Evolutionary conservation across 2,888 invertebrate species (phyloP), one percentile per base, ranked within the genome.

Genomic region (Lapara coniferarum): DNA sequence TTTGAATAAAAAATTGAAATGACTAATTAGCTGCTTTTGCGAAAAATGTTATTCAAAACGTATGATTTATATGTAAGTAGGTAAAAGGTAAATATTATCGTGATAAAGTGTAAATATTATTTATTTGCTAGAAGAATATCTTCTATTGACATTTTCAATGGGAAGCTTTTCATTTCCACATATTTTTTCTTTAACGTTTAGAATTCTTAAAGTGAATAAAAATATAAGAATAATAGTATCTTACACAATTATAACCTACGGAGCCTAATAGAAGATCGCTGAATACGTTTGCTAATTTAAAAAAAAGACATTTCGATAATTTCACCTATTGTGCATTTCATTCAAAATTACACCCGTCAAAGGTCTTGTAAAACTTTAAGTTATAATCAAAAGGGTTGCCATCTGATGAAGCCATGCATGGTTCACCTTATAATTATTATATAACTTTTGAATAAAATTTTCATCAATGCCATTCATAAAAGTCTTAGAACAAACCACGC

Each of bases 401-500:
- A 63, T 49, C 63, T 63, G 63, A 63, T 63, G 59, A 46, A 37
- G 59, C 46, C 12, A 49, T 49, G 49, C 63, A 52, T 46, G 25
- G 44, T 51, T 51, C 58, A 58, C n/a, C 51, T n/a, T n/a, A 52
- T 59, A 52, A 25, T 37, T 2, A 37, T 37, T 37, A 37, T 58
- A 51, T 58, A 8, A 13, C 51, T 57, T 58, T 59, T 58, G 30
- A 51, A 58, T 67, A 56, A 37, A 70, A 59, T 52, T 59, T 70
- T 51, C 44, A 30, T 58, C 66, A 58, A 49, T 49, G 14, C 25
- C 25, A 68, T 46, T 19, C 25, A 56, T 58, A 30, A 63, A 63
- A 63, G 49, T 55, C 56, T 66, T 55, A 51, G 30, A 66, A 66
- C 46, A 13, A 67, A 78, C 75, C 25, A 25, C 25, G 2, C 25